Evolutionary conservation across 2,797 vertebrate genomes (phyloP).

Genomic region (Aplochiton taeniatus): DNA sequence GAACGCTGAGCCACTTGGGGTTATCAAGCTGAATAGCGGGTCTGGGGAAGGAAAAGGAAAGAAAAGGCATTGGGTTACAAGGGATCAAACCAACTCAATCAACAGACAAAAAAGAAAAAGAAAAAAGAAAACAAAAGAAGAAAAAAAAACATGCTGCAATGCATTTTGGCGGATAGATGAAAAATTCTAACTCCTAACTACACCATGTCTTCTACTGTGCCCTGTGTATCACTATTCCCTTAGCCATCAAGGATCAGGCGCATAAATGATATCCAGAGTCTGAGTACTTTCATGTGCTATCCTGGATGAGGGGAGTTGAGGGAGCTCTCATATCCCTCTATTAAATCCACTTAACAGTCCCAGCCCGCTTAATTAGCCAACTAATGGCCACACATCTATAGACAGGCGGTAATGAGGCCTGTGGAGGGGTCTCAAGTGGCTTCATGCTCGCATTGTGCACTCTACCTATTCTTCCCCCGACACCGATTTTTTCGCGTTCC

Average conservation of each 20-base stretch:
- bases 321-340: conserved; percentile 25
- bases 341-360: conserved; percentile 41
- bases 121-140: too few relatives aligned
- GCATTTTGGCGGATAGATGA: too few relatives aligned
- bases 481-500: not conserved
- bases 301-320: conserved; percentile 19
- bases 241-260: too few relatives aligned
- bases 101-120: too few relatives aligned
- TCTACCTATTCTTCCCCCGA: not conserved
- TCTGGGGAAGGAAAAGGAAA: conserved; percentile 12
- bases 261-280: too few relatives aligned
- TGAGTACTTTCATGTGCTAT: conserved; percentile 3
- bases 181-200: too few relatives aligned
- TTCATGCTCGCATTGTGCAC: conserved; percentile 21
- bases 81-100: too few relatives aligned
- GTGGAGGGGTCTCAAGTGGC: conserved; percentile 13
- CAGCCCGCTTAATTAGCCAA: conserved; percentile 44
- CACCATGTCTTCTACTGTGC: too few relatives aligned
- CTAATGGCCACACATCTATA: conserved; percentile 48
- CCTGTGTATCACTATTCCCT: too few relatives aligned
- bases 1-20: conserved; percentile 10
- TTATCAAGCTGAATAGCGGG: conserved; percentile 16
- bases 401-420: conserved; percentile 15
- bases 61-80: not conserved
- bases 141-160: too few relatives aligned